Evolutionary conservation across 2,113 vertebrate species (phyloP), one percentile per base, ranked within the genome.

Genomic region (Grammomys dolichurus): DNA sequence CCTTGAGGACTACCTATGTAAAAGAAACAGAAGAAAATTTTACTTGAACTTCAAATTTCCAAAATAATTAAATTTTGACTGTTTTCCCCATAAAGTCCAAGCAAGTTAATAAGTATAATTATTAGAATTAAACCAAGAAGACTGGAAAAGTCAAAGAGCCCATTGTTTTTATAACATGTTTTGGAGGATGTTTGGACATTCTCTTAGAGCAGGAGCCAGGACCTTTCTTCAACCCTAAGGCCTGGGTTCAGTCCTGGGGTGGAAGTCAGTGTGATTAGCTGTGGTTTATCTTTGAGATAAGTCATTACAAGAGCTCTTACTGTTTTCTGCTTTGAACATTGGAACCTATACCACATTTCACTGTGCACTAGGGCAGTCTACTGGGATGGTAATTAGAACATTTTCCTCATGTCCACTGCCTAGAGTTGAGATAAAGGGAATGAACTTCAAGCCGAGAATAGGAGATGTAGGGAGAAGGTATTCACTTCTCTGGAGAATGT

Each of bases 351-450:
- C 40, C 54, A 7, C 40, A 8, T 22, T 89, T 95, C 9, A 6
- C 24, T 56, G 28, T 65, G n/a, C 24, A 24, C 12, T 13, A 72
- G 7, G 28, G 33, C 13, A 63, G 40, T 75, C 46, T 65, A 4
- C 13, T 56, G 43, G 70, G 51, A 22, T 81, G 36, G 26, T 31
- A 48, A 70, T 58, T 33, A 84, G 77, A 12, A 5, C 7, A 63
- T 93, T 89, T 76, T 40, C 48, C 26, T 20, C 36, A 9, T 4
- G 31, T 87, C 11, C 2, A 3, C 19, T 85, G 31, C 24, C 24
- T 5, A 56, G 24, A 1, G 19, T 84, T 5, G 36, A 58, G 4
- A 12, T 0, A 0, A 0, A 0, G 28, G 9, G 8, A 20, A 33
- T 89, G 58, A 7, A n/a, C 20, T 17, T 63, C 28, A 54, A 65